Evolutionary conservation across 2,888 invertebrate genomes (phyloP).

Genomic region (Protula sp.): DNA sequence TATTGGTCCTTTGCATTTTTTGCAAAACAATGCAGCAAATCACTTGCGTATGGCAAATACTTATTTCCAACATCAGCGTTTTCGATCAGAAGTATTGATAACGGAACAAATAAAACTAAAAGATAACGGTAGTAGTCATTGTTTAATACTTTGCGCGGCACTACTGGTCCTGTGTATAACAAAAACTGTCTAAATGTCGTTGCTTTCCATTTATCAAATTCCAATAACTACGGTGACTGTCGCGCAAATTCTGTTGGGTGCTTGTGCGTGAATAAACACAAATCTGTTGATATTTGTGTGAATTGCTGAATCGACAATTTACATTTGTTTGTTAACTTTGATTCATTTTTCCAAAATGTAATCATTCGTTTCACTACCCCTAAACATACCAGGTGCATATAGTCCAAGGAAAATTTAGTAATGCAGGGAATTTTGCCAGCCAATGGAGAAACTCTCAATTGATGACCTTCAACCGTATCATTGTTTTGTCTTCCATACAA

Average conservation of each 20-base stretch:
- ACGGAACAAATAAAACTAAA: conserved; percentile 24
- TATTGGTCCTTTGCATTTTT: conserved; percentile 1
- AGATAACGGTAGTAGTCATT: conserved; percentile 25
- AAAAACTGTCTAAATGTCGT: conserved; percentile 33
- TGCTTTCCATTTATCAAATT: conserved; percentile 34
- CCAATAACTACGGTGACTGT: conserved; percentile 24
- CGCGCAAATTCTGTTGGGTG: conserved; percentile 29
- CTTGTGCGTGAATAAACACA: conserved; percentile 9
- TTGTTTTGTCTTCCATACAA: conserved; percentile 15
- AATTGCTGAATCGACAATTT: conserved; percentile 7
- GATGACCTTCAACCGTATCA: conserved; percentile 20
- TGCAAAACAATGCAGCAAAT: conserved; percentile 13
- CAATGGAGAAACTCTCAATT: conserved; percentile 25
- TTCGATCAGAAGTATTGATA: conserved; percentile 21
- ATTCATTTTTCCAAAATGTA: conserved; percentile 25
- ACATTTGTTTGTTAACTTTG: conserved; percentile 10
- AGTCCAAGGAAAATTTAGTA: conserved; percentile 34
- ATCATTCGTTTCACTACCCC: conserved; percentile 31
- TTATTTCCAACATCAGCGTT: background rate
- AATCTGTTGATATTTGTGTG: conserved; percentile 1
- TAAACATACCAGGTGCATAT: conserved; percentile 40
- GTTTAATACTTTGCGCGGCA: conserved; percentile 19
- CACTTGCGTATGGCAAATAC: conserved; percentile 8
- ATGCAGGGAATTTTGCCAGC: conserved; percentile 23
- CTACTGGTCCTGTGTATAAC: conserved; percentile 30